A percentile compares a stretch with the other conserved stretches of the same genome.
Conservation (phyloP, 2,113 vertebrate genomes). For the Peromyscus maniculatus region DNA sequence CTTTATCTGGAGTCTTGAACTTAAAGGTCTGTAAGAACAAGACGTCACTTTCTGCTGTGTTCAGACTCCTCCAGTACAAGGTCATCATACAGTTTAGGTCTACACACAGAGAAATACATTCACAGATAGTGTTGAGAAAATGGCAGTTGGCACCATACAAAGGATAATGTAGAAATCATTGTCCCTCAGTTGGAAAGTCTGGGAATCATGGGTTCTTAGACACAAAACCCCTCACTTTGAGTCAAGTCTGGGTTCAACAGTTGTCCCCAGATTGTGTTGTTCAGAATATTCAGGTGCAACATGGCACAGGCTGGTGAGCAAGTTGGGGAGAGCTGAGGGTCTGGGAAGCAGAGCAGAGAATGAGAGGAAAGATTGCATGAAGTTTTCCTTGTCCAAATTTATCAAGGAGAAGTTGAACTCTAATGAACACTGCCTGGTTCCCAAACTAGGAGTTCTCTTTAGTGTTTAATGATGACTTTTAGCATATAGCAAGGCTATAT, state of each 20-base stretch:
- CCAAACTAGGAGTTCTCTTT: neutral
- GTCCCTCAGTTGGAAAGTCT: neutral
- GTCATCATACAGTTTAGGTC: rapidly evolving
- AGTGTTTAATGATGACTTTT: neutral
- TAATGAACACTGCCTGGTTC: neutral
- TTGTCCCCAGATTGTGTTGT: rapidly evolving
- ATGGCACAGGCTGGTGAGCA: rapidly evolving
- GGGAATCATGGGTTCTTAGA: neutral
- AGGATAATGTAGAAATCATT: neutral
- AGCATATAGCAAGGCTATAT: neutral
- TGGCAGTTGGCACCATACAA: rapidly evolving
- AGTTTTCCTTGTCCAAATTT: neutral
- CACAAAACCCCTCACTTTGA: neutral
- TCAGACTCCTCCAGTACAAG: rapidly evolving
- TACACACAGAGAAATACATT: neutral
- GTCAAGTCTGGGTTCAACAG: no score
- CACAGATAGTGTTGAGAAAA: neutral
- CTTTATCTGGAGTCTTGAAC: neutral
- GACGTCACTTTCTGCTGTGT: rapidly evolving
- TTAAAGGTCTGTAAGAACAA: rapidly evolving
- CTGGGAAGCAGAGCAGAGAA: neutral
- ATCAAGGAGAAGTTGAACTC: no score
- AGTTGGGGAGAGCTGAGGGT: no score
- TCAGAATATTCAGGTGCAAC: neutral
- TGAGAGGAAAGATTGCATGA: no score